phyloP scores from a whole-genome alignment of 2,113 vertebrate genomes.

The Myrmecobius fasciatus region DNA sequence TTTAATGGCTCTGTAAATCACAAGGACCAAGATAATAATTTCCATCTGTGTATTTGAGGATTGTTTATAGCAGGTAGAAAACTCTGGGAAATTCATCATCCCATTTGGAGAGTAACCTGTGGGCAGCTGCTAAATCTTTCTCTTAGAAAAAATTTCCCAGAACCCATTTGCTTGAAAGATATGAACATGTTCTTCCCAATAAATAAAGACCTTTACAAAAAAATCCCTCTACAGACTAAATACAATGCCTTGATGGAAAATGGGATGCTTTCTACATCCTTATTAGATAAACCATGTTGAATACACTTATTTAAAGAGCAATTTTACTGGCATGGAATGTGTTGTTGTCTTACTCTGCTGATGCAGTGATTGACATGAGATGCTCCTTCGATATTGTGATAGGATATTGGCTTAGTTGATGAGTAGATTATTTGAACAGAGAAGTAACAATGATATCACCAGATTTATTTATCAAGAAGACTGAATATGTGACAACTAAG shows the following conservation, averaged over 20 bases:
- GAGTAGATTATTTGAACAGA: background rate
- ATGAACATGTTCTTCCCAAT: constrained; percentile 22
- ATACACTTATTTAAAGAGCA: background rate
- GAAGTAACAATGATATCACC: background rate
- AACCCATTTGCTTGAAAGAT: constrained; percentile 71
- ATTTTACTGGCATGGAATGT: constrained; percentile 58
- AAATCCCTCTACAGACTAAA: constrained; percentile 50
- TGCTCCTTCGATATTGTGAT: background rate
- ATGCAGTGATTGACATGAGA: background rate
- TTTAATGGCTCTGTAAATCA: constrained; percentile 73
- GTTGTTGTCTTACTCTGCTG: constrained; percentile 23
- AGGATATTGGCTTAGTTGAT: background rate
- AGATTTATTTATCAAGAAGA: background rate
- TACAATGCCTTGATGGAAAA: background rate
- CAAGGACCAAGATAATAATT: constrained; percentile 64
- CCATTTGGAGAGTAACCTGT: constrained; percentile 53
- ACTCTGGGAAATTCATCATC: constrained; percentile 53
- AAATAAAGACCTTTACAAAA: constrained; percentile 47
- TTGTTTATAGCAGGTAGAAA: constrained; percentile 64
- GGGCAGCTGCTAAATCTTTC: constrained; percentile 60
- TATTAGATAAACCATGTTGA: constrained; percentile 44
- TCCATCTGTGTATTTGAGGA: constrained; percentile 60
- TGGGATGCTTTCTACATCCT: background rate
- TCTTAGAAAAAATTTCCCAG: constrained; percentile 61
- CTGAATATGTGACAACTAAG: background rate